A percentile compares a stretch with the other conserved stretches of the same genome.
phyloP scores from a whole-genome alignment of 2,113 vertebrate species.

The Gymnarchus niloticus region DNA sequence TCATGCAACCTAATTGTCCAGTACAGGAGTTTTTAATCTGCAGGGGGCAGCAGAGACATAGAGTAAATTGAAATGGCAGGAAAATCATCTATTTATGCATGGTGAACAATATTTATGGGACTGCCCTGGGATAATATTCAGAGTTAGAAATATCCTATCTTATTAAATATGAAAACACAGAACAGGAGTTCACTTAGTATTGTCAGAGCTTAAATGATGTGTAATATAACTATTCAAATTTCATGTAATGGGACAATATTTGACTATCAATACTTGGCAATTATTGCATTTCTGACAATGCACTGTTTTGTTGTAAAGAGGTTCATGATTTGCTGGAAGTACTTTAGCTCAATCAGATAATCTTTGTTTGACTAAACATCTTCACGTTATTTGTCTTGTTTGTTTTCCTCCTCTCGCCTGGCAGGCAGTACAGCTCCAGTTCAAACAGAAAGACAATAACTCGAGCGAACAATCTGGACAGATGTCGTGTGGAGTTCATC shows the following conservation, averaged over 20 bases:
- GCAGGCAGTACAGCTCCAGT: constrained; percentile 71
- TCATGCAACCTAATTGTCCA: neutral
- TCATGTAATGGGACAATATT: neutral
- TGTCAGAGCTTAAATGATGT: neutral
- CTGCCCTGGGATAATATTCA: too few species aligned
- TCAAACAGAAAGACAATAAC: constrained; percentile 66
- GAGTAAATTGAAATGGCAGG: neutral
- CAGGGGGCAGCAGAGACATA: neutral
- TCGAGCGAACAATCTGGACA: constrained; percentile 77
- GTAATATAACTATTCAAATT: neutral
- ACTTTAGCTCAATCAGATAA: neutral
- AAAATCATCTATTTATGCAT: neutral
- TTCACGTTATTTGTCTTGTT: neutral
- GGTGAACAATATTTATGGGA: neutral
- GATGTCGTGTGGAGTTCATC: constrained; percentile 66
- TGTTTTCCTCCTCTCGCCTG: constrained; percentile 15
- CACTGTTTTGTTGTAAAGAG: neutral
- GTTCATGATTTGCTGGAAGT: neutral
- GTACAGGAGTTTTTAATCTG: neutral
- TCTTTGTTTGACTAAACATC: neutral
- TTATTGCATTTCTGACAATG: neutral
- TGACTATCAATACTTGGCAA: neutral
- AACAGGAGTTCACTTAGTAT: neutral
- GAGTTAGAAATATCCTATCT: neutral
- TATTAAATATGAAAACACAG: neutral